A percentile compares a stretch with the other conserved stretches of the same genome.
Conservation (phyloP, 2,113 vertebrate genomes). For the Cathartes aura region DNA sequence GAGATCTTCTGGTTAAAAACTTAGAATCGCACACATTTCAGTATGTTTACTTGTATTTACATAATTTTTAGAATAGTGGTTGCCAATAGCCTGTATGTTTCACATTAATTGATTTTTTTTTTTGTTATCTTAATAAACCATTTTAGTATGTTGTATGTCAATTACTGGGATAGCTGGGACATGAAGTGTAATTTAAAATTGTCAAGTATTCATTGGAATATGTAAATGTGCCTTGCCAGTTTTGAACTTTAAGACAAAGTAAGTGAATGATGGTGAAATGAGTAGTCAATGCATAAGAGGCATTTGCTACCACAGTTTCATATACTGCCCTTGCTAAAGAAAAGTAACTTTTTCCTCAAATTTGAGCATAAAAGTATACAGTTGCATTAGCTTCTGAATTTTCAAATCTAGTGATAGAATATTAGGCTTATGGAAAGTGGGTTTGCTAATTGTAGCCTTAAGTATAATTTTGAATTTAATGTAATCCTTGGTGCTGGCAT, state of each 20-base stretch:
- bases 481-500: constrained; percentile 84
- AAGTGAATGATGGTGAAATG: constrained; percentile 75
- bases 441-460: constrained; percentile 84
- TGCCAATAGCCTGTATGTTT: constrained; percentile 86
- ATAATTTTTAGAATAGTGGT: constrained; percentile 84
- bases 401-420: constrained; percentile 65
- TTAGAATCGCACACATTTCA: constrained; percentile 86
- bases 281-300: constrained; percentile 76
- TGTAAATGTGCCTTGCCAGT: constrained; percentile 88
- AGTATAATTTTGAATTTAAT: constrained; percentile 79
- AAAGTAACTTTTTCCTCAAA: constrained; percentile 65
- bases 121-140: constrained; percentile 84
- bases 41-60: constrained; percentile 88
- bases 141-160: constrained; percentile 88
- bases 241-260: constrained; percentile 78
- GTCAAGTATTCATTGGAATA: constrained; percentile 88
- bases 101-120: constrained; percentile 78
- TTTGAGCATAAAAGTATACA: constrained; percentile 69
- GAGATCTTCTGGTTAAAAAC: constrained; percentile 85
- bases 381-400: constrained; percentile 75
- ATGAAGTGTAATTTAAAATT: constrained; percentile 86
- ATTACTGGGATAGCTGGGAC: constrained; percentile 87
- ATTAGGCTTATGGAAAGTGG: constrained; percentile 75
- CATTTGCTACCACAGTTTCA: constrained; percentile 73
- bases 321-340: constrained; percentile 78